Conservation (phyloP, 1,140 invertebrate genomes). For the Drosophila oshimai region DNA sequence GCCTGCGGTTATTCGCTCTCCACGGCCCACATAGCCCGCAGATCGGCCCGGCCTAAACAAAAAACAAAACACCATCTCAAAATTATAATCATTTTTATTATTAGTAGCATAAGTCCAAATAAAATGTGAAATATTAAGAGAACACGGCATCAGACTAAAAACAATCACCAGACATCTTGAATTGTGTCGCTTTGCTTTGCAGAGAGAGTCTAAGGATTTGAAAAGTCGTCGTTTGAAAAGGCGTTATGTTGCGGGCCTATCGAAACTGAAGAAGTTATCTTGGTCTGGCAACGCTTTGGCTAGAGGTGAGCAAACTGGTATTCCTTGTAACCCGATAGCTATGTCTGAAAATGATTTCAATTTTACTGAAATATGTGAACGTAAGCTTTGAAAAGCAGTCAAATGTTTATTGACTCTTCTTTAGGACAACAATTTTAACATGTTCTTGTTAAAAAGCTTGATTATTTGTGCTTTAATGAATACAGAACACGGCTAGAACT, state of each 20-base stretch:
- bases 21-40: neutral
- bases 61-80: slow-evolving; percentile 58
- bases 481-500: neutral
- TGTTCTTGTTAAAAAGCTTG: no score
- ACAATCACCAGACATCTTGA: neutral
- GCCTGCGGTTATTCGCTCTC: neutral
- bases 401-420: no score
- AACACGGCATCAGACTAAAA: slow-evolving; percentile 40
- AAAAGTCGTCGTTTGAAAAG: neutral
- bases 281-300: neutral
- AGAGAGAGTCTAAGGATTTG: no score
- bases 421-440: no score
- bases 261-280: neutral
- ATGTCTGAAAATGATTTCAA: no score
- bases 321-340: no score
- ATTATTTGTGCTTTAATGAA: neutral
- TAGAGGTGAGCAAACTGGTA: neutral
- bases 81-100: slow-evolving; percentile 78
- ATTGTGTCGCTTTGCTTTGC: slow-evolving; percentile 1
- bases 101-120: slow-evolving; percentile 72
- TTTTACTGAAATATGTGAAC: no score
- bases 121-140: slow-evolving; percentile 79
- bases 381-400: no score
- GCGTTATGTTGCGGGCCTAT: neutral
- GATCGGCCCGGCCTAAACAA: slow-evolving; percentile 11